Conservation (phyloP, 2,888 invertebrate species). For the Luperina nickerlii region DNA sequence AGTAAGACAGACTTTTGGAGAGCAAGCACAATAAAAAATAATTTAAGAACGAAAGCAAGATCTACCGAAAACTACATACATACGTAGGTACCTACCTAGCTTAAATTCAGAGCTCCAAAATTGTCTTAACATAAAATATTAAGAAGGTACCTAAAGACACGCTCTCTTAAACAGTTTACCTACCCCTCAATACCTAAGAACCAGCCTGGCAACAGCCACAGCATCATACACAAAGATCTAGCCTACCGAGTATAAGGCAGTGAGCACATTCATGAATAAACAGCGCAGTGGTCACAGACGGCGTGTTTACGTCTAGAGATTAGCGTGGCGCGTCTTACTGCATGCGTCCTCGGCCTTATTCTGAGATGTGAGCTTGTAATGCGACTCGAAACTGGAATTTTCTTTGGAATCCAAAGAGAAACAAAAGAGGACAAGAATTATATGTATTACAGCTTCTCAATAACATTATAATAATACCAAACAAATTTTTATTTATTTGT, state of each 20-base stretch:
- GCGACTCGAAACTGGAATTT: background rate
- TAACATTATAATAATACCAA: no score
- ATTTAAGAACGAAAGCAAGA: background rate
- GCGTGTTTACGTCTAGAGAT: constrained; percentile 83
- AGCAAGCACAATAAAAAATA: background rate
- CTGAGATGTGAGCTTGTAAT: constrained; percentile 55
- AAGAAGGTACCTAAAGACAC: background rate
- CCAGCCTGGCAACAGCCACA: constrained; percentile 2
- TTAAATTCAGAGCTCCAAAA: background rate
- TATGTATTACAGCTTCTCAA: background rate
- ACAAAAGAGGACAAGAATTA: background rate
- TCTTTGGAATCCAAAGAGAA: background rate
- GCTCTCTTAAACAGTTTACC: constrained; percentile 12
- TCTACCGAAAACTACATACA: background rate
- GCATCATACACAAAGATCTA: constrained; percentile 18
- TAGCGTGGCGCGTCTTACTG: constrained; percentile 75
- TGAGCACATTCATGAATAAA: constrained; percentile 55
- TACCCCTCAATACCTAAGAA: background rate
- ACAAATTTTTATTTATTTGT: no score
- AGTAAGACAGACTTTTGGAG: background rate
- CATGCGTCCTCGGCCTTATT: constrained; percentile 70
- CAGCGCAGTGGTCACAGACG: constrained; percentile 64
- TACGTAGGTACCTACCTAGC: background rate
- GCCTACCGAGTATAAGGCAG: constrained; percentile 26
- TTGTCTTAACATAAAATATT: background rate